Evolutionary conservation across 2,888 invertebrate genomes (phyloP).

Genomic region (Dusona sp.): DNA sequence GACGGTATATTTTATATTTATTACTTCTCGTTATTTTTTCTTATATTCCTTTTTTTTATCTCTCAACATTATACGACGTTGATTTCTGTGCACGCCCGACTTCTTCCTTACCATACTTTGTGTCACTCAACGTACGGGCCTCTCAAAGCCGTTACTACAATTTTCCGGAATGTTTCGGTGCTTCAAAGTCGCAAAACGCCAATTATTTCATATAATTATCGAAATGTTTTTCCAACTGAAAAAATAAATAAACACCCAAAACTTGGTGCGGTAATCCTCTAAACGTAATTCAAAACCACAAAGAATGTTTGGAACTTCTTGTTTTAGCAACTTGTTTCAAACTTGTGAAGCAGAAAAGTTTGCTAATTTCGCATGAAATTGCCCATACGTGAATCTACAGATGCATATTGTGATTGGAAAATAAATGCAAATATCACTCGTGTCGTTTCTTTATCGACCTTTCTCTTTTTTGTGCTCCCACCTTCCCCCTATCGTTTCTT

Average conservation of each 20-base stretch:
- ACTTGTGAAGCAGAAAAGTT: neutral
- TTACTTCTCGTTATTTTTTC: constrained; percentile 59
- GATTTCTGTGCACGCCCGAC: constrained; percentile 32
- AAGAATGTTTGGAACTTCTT: neutral
- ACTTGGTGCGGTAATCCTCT: no score
- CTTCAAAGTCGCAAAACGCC: neutral
- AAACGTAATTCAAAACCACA: no score
- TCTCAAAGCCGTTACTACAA: neutral
- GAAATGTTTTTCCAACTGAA: neutral
- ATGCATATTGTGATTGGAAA: constrained; percentile 1
- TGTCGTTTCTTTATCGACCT: constrained; percentile 21
- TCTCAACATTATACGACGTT: constrained; percentile 54
- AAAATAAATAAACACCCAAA: no score
- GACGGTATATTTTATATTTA: constrained; percentile 75
- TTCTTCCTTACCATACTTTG: constrained; percentile 15
- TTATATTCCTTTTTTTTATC: constrained; percentile 32
- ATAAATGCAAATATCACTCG: constrained; percentile 28
- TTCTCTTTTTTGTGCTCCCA: neutral
- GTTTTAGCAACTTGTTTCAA: neutral
- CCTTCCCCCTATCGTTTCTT: neutral
- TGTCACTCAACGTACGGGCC: constrained; percentile 8
- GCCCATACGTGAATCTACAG: neutral
- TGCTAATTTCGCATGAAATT: neutral
- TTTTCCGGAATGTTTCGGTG: neutral
- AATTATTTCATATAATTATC: no score